Base-by-base conservation (phyloP, 1,140 invertebrate species). In the Aphaenogaster ashmeadi region DNA sequence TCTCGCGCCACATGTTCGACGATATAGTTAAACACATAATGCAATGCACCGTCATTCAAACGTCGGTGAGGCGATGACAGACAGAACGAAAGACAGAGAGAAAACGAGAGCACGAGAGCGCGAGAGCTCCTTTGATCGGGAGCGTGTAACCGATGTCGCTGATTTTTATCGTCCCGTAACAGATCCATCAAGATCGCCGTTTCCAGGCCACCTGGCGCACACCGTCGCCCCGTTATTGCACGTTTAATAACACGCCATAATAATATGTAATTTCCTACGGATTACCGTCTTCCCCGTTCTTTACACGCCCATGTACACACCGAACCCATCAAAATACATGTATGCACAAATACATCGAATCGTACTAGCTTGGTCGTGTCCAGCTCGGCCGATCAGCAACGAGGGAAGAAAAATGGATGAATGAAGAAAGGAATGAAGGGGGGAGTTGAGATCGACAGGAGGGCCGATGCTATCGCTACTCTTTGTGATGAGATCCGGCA, bases 401-500 rank as follows among this genome's bases (percentile, higher is more conserved):
- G 60, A 72, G 67, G 52, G 27, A 81, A 47, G 47, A 62, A 21
- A 58, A 78, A 71, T 58, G 66, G 33, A 47, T 75, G 72, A 74
- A 87, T 72, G 64, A 62, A 80, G 60, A 50, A 87, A 74, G 71
- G 71, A 36, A 66, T 27, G 56, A 71, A 36, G 52, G 13, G 44
- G n/a, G 13, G 50, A 47, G 21, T 66, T 78, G 75, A 84, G 89
- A 90, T 89, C 91, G 85, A 91, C 90, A 91, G 88, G 87, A 91
- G 89, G 85, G 71, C 86, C 79, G 92, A 93, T 93, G 89, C 84
- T 93, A 93, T 93, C 92, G 92, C 88, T 86, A 89, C 90, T 92
- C 90, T 93, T 93, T 93, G 92, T 93, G 90, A 93, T 92, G 91
- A 93, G 92, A 92, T 93, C 84, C 90, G 64, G 89, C 67, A 89